A percentile compares a stretch with the other conserved stretches of the same genome.
Conservation (phyloP, 2,888 invertebrate genomes). For the Amblyjoppa fuscipennis region DNA sequence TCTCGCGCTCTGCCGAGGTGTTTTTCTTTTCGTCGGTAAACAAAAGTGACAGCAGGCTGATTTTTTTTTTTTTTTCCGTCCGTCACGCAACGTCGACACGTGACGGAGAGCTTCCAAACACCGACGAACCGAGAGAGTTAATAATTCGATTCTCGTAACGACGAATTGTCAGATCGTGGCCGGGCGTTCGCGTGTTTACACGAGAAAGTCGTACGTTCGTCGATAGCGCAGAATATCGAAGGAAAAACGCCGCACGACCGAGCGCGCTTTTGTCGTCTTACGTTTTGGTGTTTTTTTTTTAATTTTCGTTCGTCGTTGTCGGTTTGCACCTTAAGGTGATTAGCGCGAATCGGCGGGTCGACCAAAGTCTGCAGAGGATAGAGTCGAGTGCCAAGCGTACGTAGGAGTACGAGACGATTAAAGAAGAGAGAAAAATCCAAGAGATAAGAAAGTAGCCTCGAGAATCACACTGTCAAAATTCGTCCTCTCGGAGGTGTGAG, state of each 20-base stretch:
- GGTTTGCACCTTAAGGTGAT: no score
- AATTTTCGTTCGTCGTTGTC: no score
- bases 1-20: neutral
- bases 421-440: no score
- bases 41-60: slow-evolving; percentile 79
- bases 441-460: no score
- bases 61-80: slow-evolving; percentile 25
- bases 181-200: neutral
- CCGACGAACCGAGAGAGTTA: neutral
- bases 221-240: slow-evolving; percentile 2
- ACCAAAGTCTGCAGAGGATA: no score
- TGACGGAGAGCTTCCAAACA: slow-evolving; percentile 2
- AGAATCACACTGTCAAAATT: no score
- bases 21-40: slow-evolving; percentile 72
- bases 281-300: neutral
- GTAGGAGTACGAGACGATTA: no score
- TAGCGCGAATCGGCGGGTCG: no score
- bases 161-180: neutral
- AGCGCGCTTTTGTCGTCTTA: slow-evolving; percentile 56
- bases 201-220: neutral
- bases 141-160: neutral
- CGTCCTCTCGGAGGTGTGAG: no score
- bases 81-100: slow-evolving; percentile 12
- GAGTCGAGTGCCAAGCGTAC: no score
- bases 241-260: slow-evolving; percentile 29